A percentile compares a stretch with the other conserved stretches of the same genome.
phyloP scores from a whole-genome alignment of 2,888 invertebrate species.

The Megaustenia siamemsis region DNA sequence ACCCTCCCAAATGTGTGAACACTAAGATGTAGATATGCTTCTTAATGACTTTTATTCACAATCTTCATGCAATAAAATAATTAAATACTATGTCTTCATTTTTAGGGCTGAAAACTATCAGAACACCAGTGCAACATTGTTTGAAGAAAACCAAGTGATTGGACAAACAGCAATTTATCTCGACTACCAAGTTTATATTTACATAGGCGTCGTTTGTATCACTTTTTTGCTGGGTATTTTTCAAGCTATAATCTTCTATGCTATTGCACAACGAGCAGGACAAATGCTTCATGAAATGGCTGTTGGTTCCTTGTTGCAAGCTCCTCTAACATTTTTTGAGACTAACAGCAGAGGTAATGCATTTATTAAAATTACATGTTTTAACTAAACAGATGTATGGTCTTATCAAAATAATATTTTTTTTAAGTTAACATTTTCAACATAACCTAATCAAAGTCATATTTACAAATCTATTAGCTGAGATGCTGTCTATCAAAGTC shows the following conservation, averaged over 20 bases:
- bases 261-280: constrained; percentile 59
- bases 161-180: constrained; percentile 40
- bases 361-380: neutral
- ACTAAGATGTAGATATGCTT: too few species aligned
- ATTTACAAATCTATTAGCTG: too few species aligned
- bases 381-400: too few species aligned
- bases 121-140: constrained; percentile 45
- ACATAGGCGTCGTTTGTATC: constrained; percentile 61
- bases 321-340: constrained; percentile 64
- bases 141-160: constrained; percentile 34
- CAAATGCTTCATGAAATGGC: constrained; percentile 61
- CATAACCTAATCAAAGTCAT: too few species aligned
- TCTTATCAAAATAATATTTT: too few species aligned
- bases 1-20: too few species aligned
- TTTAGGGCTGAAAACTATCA: constrained; percentile 60
- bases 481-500: too few species aligned
- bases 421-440: too few species aligned
- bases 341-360: constrained; percentile 57
- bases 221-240: constrained; percentile 62
- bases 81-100: too few species aligned
- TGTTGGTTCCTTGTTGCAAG: constrained; percentile 62
- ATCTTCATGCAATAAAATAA: too few species aligned
- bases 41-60: too few species aligned
- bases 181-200: constrained; percentile 61
- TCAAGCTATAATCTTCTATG: constrained; percentile 63